A percentile compares a stretch with the other conserved stretches of the same genome.
Evolutionary conservation across 2,797 vertebrate species (phyloP).

Genomic region (Cyclura pinguis): DNA sequence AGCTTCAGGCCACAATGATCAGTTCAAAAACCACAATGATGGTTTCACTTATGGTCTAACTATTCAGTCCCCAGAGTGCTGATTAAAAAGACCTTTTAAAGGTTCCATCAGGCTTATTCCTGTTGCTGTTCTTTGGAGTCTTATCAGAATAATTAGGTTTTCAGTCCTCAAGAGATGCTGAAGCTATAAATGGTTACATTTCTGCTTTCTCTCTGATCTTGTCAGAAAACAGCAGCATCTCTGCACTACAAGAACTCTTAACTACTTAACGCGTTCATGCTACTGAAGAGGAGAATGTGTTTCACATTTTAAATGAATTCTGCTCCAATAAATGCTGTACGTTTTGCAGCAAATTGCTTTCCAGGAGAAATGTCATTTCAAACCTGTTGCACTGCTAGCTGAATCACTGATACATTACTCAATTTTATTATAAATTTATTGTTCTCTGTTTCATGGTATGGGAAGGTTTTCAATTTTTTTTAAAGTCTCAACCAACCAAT

Average conservation of each 20-base stretch:
- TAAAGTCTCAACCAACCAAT: constrained; percentile 21
- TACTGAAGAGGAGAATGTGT: constrained; percentile 21
- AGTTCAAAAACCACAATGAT: background rate
- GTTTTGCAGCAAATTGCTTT: constrained; percentile 55
- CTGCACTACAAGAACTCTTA: constrained; percentile 38
- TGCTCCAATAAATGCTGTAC: constrained; percentile 23
- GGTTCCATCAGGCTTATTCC: background rate
- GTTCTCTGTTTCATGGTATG: constrained; percentile 31
- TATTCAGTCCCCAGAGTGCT: background rate
- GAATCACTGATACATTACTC: constrained; percentile 21
- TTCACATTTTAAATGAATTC: constrained; percentile 54
- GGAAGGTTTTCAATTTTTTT: background rate
- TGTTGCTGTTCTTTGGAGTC: constrained; percentile 12
- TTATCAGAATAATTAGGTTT: constrained; percentile 49
- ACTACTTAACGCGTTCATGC: constrained; percentile 33
- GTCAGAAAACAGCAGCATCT: background rate
- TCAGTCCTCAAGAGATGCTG: constrained; percentile 33
- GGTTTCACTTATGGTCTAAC: background rate
- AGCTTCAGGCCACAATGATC: background rate
- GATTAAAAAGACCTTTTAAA: background rate
- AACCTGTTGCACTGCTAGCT: constrained; percentile 32
- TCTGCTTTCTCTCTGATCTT: constrained; percentile 1
- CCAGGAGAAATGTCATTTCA: constrained; percentile 37
- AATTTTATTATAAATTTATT: constrained; percentile 53
- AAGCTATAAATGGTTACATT: constrained; percentile 22